phyloP scores from a whole-genome alignment of 2,888 invertebrate species.

The Aphodius granarius region DNA sequence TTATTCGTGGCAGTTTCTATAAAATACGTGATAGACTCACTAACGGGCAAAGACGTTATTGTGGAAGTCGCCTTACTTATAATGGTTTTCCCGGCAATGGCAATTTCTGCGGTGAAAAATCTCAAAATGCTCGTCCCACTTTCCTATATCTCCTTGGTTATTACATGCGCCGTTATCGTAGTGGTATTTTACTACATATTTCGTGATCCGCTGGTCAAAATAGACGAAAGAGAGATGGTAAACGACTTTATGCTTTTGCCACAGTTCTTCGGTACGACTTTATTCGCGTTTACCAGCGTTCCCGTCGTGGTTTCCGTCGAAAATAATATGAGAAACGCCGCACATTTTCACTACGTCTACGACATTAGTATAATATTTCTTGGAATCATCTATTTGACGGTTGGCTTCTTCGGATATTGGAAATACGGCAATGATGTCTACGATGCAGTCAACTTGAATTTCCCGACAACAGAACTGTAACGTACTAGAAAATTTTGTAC shows the following conservation, averaged over 20 bases:
- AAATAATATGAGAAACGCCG: constrained; percentile 3
- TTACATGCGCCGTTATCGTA: background rate
- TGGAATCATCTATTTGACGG: background rate
- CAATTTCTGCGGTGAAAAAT: constrained; percentile 6
- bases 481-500: background rate
- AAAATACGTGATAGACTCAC: constrained; percentile 22
- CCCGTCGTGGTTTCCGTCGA: constrained; percentile 7
- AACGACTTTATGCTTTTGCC: constrained; percentile 1
- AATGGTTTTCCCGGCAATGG: constrained; percentile 5
- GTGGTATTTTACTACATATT: constrained; percentile 1
- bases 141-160: background rate
- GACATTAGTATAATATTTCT: background rate
- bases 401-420: constrained; percentile 3
- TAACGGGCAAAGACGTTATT: background rate
- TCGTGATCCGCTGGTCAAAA: background rate
- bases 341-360: background rate
- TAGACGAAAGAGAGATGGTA: background rate
- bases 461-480: constrained; percentile 1
- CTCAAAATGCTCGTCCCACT: constrained; percentile 10
- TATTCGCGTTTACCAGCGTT: constrained; percentile 4
- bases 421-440: constrained; percentile 1
- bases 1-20: constrained; percentile 21
- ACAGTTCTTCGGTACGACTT: constrained; percentile 10
- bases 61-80: background rate
- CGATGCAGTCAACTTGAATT: background rate